Conservation (phyloP, 2,888 invertebrate species). For the Argyresthia goedartella region DNA sequence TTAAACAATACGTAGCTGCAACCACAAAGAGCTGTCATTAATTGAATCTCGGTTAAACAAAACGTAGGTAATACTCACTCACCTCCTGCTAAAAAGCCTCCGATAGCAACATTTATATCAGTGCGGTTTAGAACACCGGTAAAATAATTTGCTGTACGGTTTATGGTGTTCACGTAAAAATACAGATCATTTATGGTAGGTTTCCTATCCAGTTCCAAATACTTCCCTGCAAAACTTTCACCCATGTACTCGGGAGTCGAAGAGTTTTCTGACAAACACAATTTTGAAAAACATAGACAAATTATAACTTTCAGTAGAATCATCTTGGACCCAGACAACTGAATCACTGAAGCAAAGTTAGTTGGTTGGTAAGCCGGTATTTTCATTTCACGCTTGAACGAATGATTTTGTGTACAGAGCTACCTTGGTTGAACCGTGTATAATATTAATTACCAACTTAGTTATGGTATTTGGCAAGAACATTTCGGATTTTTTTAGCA, state of each 20-base stretch:
- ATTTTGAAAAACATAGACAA: too few relatives aligned
- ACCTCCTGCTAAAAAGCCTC: constrained; percentile 1
- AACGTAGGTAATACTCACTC: not conserved
- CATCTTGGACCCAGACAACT: too few relatives aligned
- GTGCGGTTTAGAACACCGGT: not conserved
- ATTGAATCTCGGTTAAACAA: not conserved
- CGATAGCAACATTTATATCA: not conserved
- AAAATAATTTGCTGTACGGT: not conserved
- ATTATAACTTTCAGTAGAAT: too few relatives aligned
- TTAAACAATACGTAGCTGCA: too few relatives aligned
- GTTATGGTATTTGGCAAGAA: too few relatives aligned
- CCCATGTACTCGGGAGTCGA: not conserved
- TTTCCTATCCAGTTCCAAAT: not conserved
- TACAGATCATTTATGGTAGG: not conserved
- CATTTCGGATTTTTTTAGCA: too few relatives aligned
- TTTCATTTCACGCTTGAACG: too few relatives aligned
- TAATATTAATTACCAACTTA: too few relatives aligned
- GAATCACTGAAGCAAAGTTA: too few relatives aligned
- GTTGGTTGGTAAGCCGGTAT: too few relatives aligned
- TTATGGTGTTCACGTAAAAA: not conserved
- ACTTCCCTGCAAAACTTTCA: not conserved
- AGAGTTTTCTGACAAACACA: not conserved
- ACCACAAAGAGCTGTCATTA: not conserved
- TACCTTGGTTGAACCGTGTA: too few relatives aligned
- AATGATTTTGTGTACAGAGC: too few relatives aligned